Conservation (phyloP, 2,113 vertebrate species). For the Anguilla japonica region DNA sequence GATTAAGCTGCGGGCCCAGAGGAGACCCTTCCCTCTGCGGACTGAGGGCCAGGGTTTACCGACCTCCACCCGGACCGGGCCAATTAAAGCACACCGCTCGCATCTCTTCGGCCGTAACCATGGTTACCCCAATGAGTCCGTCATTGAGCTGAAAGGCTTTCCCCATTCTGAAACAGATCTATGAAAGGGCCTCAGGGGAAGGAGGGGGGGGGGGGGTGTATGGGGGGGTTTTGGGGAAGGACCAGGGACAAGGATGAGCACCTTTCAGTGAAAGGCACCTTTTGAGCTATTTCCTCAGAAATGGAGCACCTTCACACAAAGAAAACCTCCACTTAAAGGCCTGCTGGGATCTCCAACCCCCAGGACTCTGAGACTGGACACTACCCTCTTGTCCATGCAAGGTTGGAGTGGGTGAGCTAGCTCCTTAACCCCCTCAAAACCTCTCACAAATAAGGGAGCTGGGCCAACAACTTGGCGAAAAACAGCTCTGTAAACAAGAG, state of each 20-base stretch:
- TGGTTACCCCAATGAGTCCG: neutral
- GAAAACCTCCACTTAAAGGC: neutral
- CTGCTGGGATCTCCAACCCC: neutral
- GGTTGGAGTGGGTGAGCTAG: neutral
- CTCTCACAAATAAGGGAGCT: neutral
- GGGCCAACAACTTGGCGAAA: neutral
- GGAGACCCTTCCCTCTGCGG: neutral
- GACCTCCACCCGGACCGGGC: neutral
- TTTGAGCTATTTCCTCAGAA: neutral
- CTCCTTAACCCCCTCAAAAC: neutral
- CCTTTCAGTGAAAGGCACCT: neutral
- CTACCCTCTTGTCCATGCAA: neutral
- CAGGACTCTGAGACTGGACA: neutral
- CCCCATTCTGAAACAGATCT: neutral
- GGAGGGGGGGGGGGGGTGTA: neutral
- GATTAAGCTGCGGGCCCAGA: neutral
- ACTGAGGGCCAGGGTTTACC: neutral
- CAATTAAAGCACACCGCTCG: neutral
- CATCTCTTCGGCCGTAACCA: neutral
- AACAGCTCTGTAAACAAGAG: neutral
- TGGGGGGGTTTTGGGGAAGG: neutral
- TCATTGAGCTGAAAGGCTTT: neutral
- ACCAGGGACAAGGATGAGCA: neutral
- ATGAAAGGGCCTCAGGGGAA: neutral
- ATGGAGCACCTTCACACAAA: neutral